Evolutionary conservation across 2,888 invertebrate species (phyloP), one percentile per base, ranked within the genome.

Genomic region (Cetonia aurata): DNA sequence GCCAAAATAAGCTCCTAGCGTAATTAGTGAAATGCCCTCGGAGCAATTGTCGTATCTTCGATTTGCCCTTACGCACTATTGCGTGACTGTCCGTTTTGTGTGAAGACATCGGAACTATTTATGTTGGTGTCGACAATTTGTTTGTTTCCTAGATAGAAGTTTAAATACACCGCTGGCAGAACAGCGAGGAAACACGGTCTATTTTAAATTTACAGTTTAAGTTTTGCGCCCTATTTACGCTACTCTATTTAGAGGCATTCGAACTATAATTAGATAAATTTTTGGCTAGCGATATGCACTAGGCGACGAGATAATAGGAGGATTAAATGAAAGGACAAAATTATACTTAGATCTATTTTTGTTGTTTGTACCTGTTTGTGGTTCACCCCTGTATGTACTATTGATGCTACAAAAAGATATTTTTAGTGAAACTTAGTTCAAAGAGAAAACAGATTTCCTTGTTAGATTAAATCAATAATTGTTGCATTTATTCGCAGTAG

Each of bases 171-270:
- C 37, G 48, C 48, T 62, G 62, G 62, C 62, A 62, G 62, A 33
- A 15, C 62, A 42, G 48, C 33, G 42, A 62, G 62, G 62, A 62
- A 62, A 62, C 48, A 33, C 41, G 6, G 15, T 48, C 62, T 62
- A 62, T 62, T 62, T 62, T 62, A 48, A 62, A 50, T 15, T 17
- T 13, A 50, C 46, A 62, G 62, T 62, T 62, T 62, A 62, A 62
- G 48, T 62, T 57, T 62, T 48, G 33, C 15, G 62, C 62, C 62
- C 62, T 62, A 62, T 62, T 62, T 62, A 48, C 15, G 46, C 48
- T 41, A 62, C 31, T n/a, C 50, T 62, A 62, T 62, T 62, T 62
- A 62, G 48, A 62, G 62, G 33, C 48, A 48, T 33, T 10, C 9
- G 33, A 31, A 48, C 48, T 62, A 48, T 48, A 48, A 62, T 62